Evolutionary conservation across 2,113 vertebrate species (phyloP), one percentile per base, ranked within the genome.

Genomic region (Phrynosoma blainvillii): DNA sequence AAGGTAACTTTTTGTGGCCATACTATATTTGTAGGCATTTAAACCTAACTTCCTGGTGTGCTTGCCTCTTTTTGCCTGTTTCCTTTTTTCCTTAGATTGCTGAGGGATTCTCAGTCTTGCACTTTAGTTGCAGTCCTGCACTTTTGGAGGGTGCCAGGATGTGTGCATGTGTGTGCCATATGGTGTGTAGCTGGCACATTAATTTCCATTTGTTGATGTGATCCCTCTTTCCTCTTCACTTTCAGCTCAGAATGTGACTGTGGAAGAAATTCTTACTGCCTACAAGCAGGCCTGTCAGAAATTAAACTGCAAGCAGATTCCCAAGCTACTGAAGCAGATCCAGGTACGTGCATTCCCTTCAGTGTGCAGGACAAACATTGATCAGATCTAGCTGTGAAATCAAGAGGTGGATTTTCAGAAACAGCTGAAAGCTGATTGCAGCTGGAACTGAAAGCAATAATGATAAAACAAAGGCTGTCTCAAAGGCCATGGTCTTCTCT

Each of bases 251-350:
- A 98, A 99, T 20, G 98, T 98, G 96, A 99, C 98, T 0, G 97
- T 99, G 74, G 98, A 99, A 0, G 98, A 99, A 87, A 97, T 99
- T 85, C 30, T 98, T 71, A 89, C 95, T 0, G 97, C 98, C 85
- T 99, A 99, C 95, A 97, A 96, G 90, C 98, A 98, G 85, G 97
- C 98, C 92, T 99, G 98, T 95, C 98, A 98, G 96, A 99, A 99
- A 86, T 97, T 99, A 84, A 99, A 96, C 97, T 98, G 98, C 96
- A 98, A 98, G 83, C 98, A 98, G 92, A 98, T 98, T n/a, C 95
- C 98, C 86, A 98, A 98, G 95, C 97, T 99, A 76, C 97, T 99
- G 85, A 96, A 97, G 93, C 98, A 99, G 96, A 98, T 99, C 59
- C 98, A 99, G 98, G 98, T 99, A 96, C 92, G 93, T 73, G 5